Evolutionary conservation across 2,113 vertebrate genomes (phyloP).

Genomic region (Naja naja): DNA sequence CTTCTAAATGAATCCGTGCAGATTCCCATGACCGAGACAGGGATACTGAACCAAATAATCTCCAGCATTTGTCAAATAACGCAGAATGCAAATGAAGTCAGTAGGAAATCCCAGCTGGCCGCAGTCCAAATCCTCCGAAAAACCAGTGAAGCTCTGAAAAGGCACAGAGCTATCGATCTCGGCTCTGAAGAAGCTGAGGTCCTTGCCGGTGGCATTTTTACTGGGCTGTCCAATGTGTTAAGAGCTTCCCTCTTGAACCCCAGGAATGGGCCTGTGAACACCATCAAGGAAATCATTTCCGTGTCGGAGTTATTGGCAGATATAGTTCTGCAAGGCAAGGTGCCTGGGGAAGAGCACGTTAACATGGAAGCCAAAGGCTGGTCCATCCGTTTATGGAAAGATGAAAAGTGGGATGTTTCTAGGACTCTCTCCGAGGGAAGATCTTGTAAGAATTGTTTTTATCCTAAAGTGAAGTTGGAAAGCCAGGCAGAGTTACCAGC

Average conservation of each 20-base stretch:
- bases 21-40: conserved; percentile 30
- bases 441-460: conserved; percentile 56
- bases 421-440: neutral
- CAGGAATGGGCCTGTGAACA: fast-evolving
- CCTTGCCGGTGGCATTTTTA: conserved; percentile 61
- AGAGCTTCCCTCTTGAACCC: conserved; percentile 38
- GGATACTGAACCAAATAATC: conserved; percentile 62
- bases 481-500: fast-evolving
- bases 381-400: conserved; percentile 62
- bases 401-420: conserved; percentile 33
- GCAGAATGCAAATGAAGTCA: conserved; percentile 40
- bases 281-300: conserved; percentile 35
- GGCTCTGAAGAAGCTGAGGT: conserved; percentile 63
- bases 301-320: conserved; percentile 54
- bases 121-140: conserved; percentile 43
- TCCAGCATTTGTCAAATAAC: conserved; percentile 52
- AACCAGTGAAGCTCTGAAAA: conserved; percentile 29
- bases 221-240: conserved; percentile 60
- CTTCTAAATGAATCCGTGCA: conserved; percentile 47
- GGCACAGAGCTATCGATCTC: neutral
- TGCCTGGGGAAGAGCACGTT: conserved; percentile 61
- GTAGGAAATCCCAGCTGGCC: neutral
- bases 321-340: conserved; percentile 52
- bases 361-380: conserved; percentile 47
- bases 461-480: conserved; percentile 11